phyloP scores from a whole-genome alignment of 2,113 vertebrate genomes.

The Prochilodus magdalenae region DNA sequence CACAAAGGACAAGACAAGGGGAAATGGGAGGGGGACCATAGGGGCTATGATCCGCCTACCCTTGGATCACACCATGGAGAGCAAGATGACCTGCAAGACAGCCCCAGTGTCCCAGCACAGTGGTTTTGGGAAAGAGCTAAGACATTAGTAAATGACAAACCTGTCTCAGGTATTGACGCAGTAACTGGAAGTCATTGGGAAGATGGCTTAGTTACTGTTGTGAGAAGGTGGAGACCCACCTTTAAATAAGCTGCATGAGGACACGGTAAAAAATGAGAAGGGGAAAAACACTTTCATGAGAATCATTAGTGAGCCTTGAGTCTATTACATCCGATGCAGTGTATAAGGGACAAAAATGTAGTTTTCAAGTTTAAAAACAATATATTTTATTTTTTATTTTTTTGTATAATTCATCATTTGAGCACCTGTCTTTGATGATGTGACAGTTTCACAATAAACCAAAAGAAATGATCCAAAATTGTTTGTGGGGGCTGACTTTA shows the following conservation, averaged over 20 bases:
- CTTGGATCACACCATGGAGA: background rate
- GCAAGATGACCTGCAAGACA: background rate
- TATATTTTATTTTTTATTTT: no score
- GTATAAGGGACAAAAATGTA: no score
- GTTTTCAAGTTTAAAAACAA: no score
- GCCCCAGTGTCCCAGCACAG: background rate
- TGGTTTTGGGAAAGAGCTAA: background rate
- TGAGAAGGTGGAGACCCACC: no score
- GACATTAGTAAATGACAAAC: background rate
- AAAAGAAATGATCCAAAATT: no score
- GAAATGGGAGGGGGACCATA: constrained; percentile 43
- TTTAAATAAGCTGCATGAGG: background rate
- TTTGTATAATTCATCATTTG: no score
- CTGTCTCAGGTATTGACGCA: background rate
- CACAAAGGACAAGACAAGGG: constrained; percentile 12
- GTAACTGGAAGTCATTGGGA: background rate
- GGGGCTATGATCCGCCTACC: background rate
- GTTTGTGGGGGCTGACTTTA: no score
- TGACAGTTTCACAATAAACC: no score
- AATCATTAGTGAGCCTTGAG: no score
- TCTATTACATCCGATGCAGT: no score
- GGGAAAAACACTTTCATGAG: background rate
- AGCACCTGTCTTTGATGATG: no score
- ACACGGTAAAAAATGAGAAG: constrained; percentile 27
- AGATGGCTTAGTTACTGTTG: background rate